Evolutionary conservation across 2,888 invertebrate species (phyloP), one percentile per base, ranked within the genome.

Genomic region (Drosophila mimica): DNA sequence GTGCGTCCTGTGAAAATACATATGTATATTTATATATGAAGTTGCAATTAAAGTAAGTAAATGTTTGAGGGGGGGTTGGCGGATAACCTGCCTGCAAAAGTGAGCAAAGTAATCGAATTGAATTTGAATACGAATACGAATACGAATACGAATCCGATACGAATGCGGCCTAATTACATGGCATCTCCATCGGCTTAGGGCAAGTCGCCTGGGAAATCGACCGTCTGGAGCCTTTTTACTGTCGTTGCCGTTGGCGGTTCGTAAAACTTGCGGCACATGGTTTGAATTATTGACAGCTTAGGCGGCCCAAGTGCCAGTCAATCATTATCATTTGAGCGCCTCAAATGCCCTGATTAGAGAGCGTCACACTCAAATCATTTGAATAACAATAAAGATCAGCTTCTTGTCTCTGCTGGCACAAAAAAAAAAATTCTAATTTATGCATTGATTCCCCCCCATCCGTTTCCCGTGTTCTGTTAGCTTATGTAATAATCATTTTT

Each of bases 371-470:
- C 74, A 84, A 89, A 84, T 83, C 84, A 92, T 91, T 92, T 92
- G 89, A 92, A 91, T 92, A 92, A 92, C 89, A 92, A 92, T 90
- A 89, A 88, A 85, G 84, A 83, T 89, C 84, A 77, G 84, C 75
- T 73, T 77, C 76, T 56, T 56, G 36, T 70, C 66, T 81, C 65
- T 70, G 70, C 49, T 53, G 58, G 48, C 74, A 46, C 28, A 36
- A 20, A 63, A 64, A 34, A 36, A 20, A 65, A 62, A 56, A 53
- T 57, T 82, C 67, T 85, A 90, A 91, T 88, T 86, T 91, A 88
- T 89, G 90, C 88, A 83, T 91, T 89, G 90, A 84, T 88, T 89
- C 77, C 38, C 34, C 30, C 38, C 34, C 30, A 49, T 7, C 46
- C 34, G 36, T 13, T 2, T n/a, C 13, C 43, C 36, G 51, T 25